Evolutionary conservation across 2,888 invertebrate species (phyloP).

Genomic region (Pogonocherus hispidulus): DNA sequence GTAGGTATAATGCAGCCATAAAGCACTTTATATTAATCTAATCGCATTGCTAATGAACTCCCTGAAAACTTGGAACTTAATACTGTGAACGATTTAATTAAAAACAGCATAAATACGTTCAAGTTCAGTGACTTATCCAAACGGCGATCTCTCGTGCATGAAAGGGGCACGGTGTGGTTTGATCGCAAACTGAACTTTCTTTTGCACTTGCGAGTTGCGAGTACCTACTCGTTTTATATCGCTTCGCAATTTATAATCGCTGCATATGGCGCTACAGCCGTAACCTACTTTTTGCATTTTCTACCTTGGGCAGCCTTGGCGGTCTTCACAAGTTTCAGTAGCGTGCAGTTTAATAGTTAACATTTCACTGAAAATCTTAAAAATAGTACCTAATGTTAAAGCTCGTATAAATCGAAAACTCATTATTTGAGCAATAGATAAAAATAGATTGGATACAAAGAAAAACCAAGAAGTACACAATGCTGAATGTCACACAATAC

Average conservation of each 20-base stretch:
- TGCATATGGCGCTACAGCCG: slow-evolving; percentile 46
- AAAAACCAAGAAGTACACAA: too few species aligned
- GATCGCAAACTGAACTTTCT: slow-evolving; percentile 24
- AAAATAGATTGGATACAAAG: too few species aligned
- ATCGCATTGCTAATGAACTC: not conserved
- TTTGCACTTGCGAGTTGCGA: slow-evolving; percentile 11
- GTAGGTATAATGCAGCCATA: not conserved
- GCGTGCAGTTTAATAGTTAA: too few species aligned
- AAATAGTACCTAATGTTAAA: too few species aligned
- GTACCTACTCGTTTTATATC: slow-evolving; percentile 15
- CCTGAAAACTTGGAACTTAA: slow-evolving; percentile 9
- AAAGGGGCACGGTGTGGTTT: slow-evolving; percentile 1
- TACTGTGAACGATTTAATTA: slow-evolving; percentile 32
- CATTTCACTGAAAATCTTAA: too few species aligned
- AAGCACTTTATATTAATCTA: not conserved
- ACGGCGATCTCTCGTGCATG: slow-evolving; percentile 24
- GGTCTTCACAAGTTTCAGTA: slow-evolving; percentile 1
- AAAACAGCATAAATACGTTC: slow-evolving; percentile 31
- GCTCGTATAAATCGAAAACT: too few species aligned
- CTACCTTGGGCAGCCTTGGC: slow-evolving; percentile 42
- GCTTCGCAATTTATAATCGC: slow-evolving; percentile 8
- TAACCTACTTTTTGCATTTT: slow-evolving; percentile 53
- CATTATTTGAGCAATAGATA: too few species aligned
- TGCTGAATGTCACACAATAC: too few species aligned
- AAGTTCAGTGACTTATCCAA: slow-evolving; percentile 33